A percentile compares a stretch with the other conserved stretches of the same genome.
Evolutionary conservation across 2,888 invertebrate genomes (phyloP).

Genomic region (Temnothorax ravouxi): DNA sequence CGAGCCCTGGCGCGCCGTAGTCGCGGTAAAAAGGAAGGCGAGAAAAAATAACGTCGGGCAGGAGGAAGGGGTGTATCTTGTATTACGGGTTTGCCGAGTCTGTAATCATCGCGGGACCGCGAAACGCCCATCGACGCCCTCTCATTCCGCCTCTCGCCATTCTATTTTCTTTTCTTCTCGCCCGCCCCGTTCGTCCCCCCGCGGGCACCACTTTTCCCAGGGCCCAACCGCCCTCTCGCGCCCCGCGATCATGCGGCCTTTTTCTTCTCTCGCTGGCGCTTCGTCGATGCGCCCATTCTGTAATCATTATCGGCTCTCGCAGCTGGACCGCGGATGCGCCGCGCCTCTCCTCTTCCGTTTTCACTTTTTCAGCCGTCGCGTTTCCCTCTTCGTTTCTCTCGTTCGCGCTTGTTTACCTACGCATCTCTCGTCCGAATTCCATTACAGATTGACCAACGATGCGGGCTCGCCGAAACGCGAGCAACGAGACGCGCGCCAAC

Average conservation of each 20-base stretch:
- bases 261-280: constrained; percentile 51
- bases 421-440: constrained; percentile 72
- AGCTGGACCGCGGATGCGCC: constrained; percentile 20
- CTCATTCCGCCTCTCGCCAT: constrained; percentile 74
- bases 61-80: constrained; percentile 80
- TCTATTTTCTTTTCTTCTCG: constrained; percentile 77
- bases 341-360: constrained; percentile 8
- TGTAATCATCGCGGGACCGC: constrained; percentile 86
- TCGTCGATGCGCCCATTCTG: constrained; percentile 76
- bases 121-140: constrained; percentile 84
- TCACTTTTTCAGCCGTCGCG: constrained; percentile 45
- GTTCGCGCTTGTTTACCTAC: constrained; percentile 65
- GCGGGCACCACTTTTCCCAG: constrained; percentile 71
- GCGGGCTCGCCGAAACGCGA: constrained; percentile 28
- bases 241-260: constrained; percentile 50
- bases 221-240: constrained; percentile 57
- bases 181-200: constrained; percentile 70
- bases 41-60: constrained; percentile 73
- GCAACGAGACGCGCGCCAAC: constrained; percentile 67
- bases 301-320: constrained; percentile 81
- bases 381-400: constrained; percentile 71
- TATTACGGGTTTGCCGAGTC: constrained; percentile 85
- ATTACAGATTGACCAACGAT: constrained; percentile 69
- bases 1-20: constrained; percentile 10
- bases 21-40: constrained; percentile 64